phyloP scores from a whole-genome alignment of 2,888 invertebrate species.

The Macrosoma leucophasiata region DNA sequence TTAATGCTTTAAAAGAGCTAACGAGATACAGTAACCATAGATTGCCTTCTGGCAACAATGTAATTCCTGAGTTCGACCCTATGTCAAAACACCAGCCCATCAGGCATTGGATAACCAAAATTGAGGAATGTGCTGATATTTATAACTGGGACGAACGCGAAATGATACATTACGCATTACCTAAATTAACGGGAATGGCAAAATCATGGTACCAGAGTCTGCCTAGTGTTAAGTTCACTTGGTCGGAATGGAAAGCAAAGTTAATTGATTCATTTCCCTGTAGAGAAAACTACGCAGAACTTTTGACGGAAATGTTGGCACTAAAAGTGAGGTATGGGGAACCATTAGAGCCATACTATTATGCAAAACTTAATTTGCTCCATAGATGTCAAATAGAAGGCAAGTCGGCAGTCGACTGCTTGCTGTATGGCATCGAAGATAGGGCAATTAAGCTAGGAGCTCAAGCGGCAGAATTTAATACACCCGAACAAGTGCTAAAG shows the following conservation, averaged over 20 bases:
- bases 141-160: constrained; percentile 12
- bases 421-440: constrained; percentile 16
- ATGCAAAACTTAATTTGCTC: constrained; percentile 15
- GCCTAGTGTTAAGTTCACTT: constrained; percentile 13
- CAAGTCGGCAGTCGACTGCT: constrained; percentile 18
- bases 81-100: constrained; percentile 12
- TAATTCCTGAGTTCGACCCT: constrained; percentile 21
- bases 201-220: constrained; percentile 23
- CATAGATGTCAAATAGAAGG: constrained; percentile 19
- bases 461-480: constrained; percentile 15
- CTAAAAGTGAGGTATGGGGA: constrained; percentile 18
- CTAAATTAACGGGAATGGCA: constrained; percentile 20
- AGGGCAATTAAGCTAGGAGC: constrained; percentile 17
- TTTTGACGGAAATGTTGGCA: constrained; percentile 20
- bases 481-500: constrained; percentile 15
- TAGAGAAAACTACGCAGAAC: constrained; percentile 20
- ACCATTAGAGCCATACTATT: constrained; percentile 21
- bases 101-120: constrained; percentile 14
- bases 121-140: constrained; percentile 15
- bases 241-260: constrained; percentile 21
- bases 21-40: no score
- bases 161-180: constrained; percentile 18
- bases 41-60: no score
- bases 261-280: constrained; percentile 18
- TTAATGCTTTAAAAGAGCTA: no score